Evolutionary conservation across 1,140 invertebrate species (phyloP).

Genomic region (Amyelois transitella): DNA sequence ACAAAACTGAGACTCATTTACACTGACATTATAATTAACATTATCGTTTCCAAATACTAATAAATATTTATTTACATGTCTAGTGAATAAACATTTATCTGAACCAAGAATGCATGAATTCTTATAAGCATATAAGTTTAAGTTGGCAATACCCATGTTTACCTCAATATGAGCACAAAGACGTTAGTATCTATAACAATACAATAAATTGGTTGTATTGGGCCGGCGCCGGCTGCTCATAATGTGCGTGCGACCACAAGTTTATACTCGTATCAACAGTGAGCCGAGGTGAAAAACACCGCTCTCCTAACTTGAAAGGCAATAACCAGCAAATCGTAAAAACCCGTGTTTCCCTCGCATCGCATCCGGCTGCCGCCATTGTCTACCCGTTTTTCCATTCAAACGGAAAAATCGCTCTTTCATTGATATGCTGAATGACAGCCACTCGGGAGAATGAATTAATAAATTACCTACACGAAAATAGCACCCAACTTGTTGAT

Average conservation of each 20-base stretch:
- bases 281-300: constrained; percentile 35
- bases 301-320: constrained; percentile 29
- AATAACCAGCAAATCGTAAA: constrained; percentile 34
- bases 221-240: constrained; percentile 30
- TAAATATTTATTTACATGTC: too few relatives aligned
- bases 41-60: too few relatives aligned
- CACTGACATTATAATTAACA: too few relatives aligned
- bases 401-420: constrained; percentile 1
- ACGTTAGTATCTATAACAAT: constrained; percentile 41
- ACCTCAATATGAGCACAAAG: constrained; percentile 29
- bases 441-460: background rate
- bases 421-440: background rate
- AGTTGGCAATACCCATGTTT: constrained; percentile 11
- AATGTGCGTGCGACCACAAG: constrained; percentile 42
- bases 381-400: background rate
- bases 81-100: background rate
- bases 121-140: background rate
- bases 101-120: background rate
- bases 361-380: background rate
- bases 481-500: background rate
- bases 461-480: background rate
- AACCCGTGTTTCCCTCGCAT: constrained; percentile 23
- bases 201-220: constrained; percentile 50
- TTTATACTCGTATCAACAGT: constrained; percentile 40
- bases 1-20: too few relatives aligned